These are phyloP conservation scores for Eremobia ochroleuca DNA, from an alignment of 2,888 invertebrate genomes.

Conservation along the genomic window DNA sequence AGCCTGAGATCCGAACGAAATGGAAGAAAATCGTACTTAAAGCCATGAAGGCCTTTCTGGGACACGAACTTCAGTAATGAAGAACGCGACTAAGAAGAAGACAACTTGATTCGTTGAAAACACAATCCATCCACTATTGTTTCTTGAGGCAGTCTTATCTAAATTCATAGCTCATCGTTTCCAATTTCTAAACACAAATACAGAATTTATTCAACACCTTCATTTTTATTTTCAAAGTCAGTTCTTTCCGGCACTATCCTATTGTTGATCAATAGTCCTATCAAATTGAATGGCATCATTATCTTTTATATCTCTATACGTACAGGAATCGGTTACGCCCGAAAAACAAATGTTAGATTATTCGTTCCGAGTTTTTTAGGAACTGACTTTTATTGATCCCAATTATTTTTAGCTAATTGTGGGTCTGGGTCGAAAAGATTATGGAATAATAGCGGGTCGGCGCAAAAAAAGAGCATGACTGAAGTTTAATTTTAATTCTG, in stretches of 20 bases:
- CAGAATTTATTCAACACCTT: conserved; percentile 34
- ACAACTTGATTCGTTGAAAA: neutral
- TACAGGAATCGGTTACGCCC: conserved; percentile 53
- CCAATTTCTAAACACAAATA: conserved; percentile 14
- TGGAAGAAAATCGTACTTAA: neutral
- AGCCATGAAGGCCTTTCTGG: neutral
- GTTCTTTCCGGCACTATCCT: conserved; percentile 49
- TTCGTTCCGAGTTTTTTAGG: conserved; percentile 63
- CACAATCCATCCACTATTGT: neutral
- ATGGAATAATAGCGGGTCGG: conserved; percentile 59
- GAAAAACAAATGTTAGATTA: conserved; percentile 61
- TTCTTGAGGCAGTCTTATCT: neutral
- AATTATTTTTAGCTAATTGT: conserved; percentile 64
- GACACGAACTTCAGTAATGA: neutral
- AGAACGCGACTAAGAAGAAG: neutral
- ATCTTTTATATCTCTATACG: conserved; percentile 33
- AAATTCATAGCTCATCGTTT: conserved; percentile 17
- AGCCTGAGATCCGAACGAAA: no score
- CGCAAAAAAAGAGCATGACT: conserved; percentile 62
- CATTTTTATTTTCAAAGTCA: conserved; percentile 19
- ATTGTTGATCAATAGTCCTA: conserved; percentile 67
- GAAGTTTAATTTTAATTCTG: conserved; percentile 60
- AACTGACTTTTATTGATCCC: conserved; percentile 58
- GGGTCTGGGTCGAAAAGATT: conserved; percentile 58
- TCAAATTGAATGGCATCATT: conserved; percentile 63